Percentiles rank a stretch among this genome's conserved stretches.
These are phyloP conservation scores for Myotis lucifugus DNA, from an alignment of 2,113 vertebrate genomes.

Conservation along the genomic window DNA sequence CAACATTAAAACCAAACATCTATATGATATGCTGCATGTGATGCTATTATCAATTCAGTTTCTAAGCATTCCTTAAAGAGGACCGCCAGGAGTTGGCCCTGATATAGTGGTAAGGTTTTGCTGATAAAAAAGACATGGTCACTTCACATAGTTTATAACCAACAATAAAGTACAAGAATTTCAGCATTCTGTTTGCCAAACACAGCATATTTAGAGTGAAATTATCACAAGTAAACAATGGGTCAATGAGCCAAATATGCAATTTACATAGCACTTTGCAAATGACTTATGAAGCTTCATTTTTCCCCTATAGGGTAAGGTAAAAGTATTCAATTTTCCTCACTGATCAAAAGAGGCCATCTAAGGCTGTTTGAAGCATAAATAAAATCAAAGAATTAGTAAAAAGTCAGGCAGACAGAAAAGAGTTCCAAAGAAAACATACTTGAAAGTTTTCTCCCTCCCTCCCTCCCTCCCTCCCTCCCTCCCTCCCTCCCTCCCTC, in stretches of 20 bases:
- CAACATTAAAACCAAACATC: slow-evolving; percentile 44
- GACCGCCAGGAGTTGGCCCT: neutral
- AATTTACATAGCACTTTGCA: neutral
- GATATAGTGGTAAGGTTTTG: neutral
- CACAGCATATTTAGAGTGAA: neutral
- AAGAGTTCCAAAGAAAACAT: neutral
- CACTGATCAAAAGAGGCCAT: neutral
- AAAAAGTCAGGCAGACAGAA: neutral
- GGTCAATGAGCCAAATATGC: neutral
- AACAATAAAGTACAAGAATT: neutral
- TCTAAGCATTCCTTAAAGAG: neutral
- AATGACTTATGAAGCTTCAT: neutral
- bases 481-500: neutral
- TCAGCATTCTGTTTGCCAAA: neutral
- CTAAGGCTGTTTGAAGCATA: neutral
- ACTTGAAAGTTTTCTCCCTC: neutral
- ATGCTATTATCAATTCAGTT: neutral
- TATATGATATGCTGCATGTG: neutral
- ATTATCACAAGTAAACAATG: neutral
- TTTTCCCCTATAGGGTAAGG: neutral
- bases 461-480: too few relatives aligned
- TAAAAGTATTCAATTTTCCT: neutral
- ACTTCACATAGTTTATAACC: neutral
- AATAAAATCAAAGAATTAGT: neutral
- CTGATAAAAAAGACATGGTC: neutral